Conservation (phyloP, 64 coral and sea anemone genomes). For the Montipora cactus region DNA sequence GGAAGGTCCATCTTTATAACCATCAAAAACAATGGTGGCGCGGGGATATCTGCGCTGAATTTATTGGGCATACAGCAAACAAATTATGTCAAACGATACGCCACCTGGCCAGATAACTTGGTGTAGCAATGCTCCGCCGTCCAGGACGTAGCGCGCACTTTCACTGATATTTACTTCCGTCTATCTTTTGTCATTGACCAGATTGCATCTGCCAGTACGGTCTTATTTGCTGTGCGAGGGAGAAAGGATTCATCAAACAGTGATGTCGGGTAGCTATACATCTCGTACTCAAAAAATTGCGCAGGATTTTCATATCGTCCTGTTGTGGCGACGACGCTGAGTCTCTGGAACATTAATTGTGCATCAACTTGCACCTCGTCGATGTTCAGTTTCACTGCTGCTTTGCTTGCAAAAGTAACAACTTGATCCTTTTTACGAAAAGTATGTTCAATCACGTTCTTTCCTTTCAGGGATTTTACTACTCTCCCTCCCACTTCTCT, state of each 20-base stretch:
- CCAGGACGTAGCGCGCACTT: no score
- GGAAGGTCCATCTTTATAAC: no score
- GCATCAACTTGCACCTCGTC: conserved; percentile 24
- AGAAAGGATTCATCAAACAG: conserved; percentile 39
- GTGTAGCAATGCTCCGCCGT: no score
- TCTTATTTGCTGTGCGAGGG: conserved; percentile 25
- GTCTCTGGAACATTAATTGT: conserved; percentile 45
- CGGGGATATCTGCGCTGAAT: no score
- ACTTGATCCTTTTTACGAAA: conserved; percentile 54
- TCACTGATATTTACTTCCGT: no score
- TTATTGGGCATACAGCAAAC: no score
- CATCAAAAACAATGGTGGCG: no score
- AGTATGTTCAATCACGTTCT: conserved; percentile 1
- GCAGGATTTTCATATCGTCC: conserved; percentile 7
- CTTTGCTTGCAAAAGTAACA: conserved; percentile 4
- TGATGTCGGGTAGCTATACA: conserved; percentile 30
- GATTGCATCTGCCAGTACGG: conserved; percentile 35
- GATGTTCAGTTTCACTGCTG: neutral
- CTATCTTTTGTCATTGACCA: neutral
- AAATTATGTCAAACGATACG: no score
- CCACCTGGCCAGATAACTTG: no score
- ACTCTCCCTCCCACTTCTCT: neutral
- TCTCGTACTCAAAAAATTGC: neutral
- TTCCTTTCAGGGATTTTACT: neutral
- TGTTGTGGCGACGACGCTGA: neutral